Conservation (phyloP, 35 echinoderm and acorn worm genomes). For the Strongylocentrotus purpuratus region DNA sequence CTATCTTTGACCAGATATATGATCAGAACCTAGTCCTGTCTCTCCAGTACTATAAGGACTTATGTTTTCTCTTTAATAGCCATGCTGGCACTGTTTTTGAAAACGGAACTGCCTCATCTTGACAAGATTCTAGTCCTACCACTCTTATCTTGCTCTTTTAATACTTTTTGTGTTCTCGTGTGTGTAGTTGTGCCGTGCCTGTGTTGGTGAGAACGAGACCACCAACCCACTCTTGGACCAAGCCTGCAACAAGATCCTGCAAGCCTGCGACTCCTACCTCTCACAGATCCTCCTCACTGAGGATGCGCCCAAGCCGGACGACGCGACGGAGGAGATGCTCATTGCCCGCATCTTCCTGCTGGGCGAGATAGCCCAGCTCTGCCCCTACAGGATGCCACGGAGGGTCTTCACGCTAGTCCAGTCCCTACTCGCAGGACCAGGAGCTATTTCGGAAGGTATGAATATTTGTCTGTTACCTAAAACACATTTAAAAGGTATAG, state of each 20-base stretch:
- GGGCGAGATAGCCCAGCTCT: constrained; percentile 74
- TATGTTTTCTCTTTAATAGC: too few relatives aligned
- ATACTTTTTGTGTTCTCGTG: not conserved
- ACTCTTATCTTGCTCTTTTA: too few relatives aligned
- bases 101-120: too few relatives aligned
- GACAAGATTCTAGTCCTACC: too few relatives aligned
- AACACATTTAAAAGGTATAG: too few relatives aligned
- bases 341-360: constrained; percentile 53
- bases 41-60: too few relatives aligned
- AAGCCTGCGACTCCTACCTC: constrained; percentile 74
- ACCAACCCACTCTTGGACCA: not conserved
- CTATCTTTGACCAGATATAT: too few relatives aligned
- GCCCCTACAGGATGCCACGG: constrained; percentile 65
- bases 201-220: constrained; percentile 19
- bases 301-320: not conserved
- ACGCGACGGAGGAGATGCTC: not conserved
- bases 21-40: too few relatives aligned
- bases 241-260: constrained; percentile 53
- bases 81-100: too few relatives aligned
- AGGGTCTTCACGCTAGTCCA: constrained; percentile 74
- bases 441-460: constrained; percentile 49
- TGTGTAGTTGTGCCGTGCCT: constrained; percentile 8
- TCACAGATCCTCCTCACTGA: constrained; percentile 67
- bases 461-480: too few relatives aligned
- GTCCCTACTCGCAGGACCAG: constrained; percentile 83